Conservation (phyloP, 2,797 vertebrate genomes). For the Leptatherina wallacei region DNA sequence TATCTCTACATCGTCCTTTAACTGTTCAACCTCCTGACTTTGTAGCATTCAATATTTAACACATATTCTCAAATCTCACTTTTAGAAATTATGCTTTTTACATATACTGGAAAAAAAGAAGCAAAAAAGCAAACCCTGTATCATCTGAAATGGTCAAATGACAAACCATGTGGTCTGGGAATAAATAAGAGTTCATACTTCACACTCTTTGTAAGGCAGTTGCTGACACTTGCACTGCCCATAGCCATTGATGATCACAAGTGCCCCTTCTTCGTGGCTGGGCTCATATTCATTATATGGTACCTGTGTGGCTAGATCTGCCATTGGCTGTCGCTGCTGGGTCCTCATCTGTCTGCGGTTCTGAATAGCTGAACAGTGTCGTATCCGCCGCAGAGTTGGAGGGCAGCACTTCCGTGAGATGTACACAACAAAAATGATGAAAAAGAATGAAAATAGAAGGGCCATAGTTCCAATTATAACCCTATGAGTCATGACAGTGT, state of each 20-base stretch:
- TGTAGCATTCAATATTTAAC: constrained; percentile 70
- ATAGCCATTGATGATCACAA: constrained; percentile 98
- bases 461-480: constrained; percentile 99
- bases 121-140: constrained; percentile 86
- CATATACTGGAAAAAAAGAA: constrained; percentile 78
- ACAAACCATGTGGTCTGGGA: constrained; percentile 81
- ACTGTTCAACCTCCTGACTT: constrained; percentile 69
- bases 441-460: constrained; percentile 99
- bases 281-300: constrained; percentile 98
- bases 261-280: constrained; percentile 95
- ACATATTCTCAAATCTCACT: constrained; percentile 77
- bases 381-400: constrained; percentile 95
- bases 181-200: constrained; percentile 94
- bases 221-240: constrained; percentile 99
- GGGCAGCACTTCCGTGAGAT: constrained; percentile 99
- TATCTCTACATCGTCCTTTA: constrained; percentile 78
- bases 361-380: constrained; percentile 98
- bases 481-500: constrained; percentile 95
- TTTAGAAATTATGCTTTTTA: constrained; percentile 80
- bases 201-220: constrained; percentile 99
- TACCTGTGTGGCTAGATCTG: constrained; percentile 97
- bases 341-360: constrained; percentile 98
- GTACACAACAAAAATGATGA: constrained; percentile 99
- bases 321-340: constrained; percentile 97
- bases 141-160: constrained; percentile 86